These are phyloP conservation scores for Daubentonia madagascariensis DNA, from an alignment of 2,113 vertebrate genomes.

Conservation along the genomic window DNA sequence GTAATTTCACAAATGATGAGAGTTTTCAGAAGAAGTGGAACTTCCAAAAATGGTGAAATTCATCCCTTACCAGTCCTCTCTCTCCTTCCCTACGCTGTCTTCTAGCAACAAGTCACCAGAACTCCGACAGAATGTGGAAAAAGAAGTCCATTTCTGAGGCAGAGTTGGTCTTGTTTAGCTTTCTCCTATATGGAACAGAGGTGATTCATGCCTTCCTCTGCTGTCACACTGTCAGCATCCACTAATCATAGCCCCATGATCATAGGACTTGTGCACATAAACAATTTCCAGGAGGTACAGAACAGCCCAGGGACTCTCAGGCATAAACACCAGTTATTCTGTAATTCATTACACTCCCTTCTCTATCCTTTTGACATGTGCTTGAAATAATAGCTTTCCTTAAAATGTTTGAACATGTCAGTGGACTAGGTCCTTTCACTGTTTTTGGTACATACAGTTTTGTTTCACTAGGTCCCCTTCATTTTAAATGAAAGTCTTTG, in stretches of 20 bases:
- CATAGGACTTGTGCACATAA: slow-evolving; percentile 64
- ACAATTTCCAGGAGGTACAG: slow-evolving; percentile 74
- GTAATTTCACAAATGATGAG: not conserved
- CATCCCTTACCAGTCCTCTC: not conserved
- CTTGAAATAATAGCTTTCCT: slow-evolving; percentile 62
- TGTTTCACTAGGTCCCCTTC: not conserved
- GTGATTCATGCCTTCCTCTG: slow-evolving; percentile 82
- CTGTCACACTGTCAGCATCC: slow-evolving; percentile 79
- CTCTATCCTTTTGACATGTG: slow-evolving; percentile 54
- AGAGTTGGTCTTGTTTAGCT: slow-evolving; percentile 57
- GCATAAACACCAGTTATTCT: slow-evolving; percentile 31
- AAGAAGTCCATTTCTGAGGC: slow-evolving; percentile 44
- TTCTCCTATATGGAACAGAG: slow-evolving; percentile 42
- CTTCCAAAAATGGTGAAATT: slow-evolving; percentile 32
- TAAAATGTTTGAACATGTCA: slow-evolving; percentile 22
- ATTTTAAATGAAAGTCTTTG: slow-evolving; percentile 34
- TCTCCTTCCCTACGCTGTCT: not conserved
- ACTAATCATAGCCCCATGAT: slow-evolving; percentile 80
- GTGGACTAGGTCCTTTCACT: not conserved
- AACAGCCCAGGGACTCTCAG: slow-evolving; percentile 54
- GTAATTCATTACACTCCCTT: slow-evolving; percentile 61
- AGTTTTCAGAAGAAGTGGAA: not conserved
- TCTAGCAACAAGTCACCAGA: not conserved
- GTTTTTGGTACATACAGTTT: not conserved
- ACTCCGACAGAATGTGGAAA: slow-evolving; percentile 27